A percentile compares a stretch with the other conserved stretches of the same genome.
phyloP scores from a whole-genome alignment of 2,888 invertebrate genomes.

The Melitaea athalia region DNA sequence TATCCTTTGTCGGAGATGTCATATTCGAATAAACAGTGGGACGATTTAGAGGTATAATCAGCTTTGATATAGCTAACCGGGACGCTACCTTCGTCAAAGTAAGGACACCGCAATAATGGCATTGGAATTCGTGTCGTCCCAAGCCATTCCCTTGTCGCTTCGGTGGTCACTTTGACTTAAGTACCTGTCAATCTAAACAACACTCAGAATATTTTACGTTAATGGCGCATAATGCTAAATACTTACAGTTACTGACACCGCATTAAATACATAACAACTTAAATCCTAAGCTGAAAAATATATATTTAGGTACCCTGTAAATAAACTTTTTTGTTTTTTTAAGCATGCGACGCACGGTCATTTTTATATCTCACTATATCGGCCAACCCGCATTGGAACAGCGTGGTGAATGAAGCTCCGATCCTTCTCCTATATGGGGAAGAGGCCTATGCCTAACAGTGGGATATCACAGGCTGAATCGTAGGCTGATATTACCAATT shows the following conservation, averaged over 20 bases:
- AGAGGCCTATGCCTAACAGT: too few relatives aligned
- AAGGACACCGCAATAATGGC: constrained; percentile 70
- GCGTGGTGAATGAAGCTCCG: too few relatives aligned
- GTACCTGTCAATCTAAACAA: constrained; percentile 66
- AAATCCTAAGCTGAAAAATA: too few relatives aligned
- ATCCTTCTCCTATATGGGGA: too few relatives aligned
- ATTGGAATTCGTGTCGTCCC: constrained; percentile 73
- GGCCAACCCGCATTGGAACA: too few relatives aligned
- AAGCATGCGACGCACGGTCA: too few relatives aligned
- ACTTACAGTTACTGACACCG: not conserved
- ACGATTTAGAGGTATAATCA: constrained; percentile 23
- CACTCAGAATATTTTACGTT: not conserved
- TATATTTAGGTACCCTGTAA: too few relatives aligned
- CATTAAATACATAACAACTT: too few relatives aligned
- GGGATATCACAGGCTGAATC: too few relatives aligned
- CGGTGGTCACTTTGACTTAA: constrained; percentile 65
- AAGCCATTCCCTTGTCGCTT: constrained; percentile 58
- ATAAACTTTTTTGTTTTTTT: too few relatives aligned
- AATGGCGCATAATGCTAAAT: not conserved
- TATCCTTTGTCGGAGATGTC: not conserved
- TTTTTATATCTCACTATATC: too few relatives aligned
- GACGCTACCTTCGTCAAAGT: constrained; percentile 71
- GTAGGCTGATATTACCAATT: too few relatives aligned
- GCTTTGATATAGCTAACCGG: constrained; percentile 24
- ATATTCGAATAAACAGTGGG: constrained; percentile 28